A percentile compares a stretch with the other conserved stretches of the same genome.
phyloP scores from a whole-genome alignment of 2,113 vertebrate genomes.

The Gallinago media region DNA sequence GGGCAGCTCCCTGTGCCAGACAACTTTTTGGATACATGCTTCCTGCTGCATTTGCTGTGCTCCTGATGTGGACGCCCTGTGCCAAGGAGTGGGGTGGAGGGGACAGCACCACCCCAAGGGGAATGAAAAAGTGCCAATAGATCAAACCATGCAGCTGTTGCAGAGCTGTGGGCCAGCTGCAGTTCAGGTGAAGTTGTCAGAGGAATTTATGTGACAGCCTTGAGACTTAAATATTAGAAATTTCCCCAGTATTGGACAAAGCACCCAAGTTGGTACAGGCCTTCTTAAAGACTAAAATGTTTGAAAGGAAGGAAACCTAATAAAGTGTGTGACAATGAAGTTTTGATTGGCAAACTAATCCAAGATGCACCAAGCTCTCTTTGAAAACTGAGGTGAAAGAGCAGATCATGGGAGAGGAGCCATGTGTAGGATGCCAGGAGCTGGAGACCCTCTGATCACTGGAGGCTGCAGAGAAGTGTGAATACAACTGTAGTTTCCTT shows the following conservation, averaged over 20 bases:
- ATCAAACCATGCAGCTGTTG: not conserved
- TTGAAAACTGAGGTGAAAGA: not conserved
- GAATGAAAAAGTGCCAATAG: not conserved
- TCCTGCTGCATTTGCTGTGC: rapidly evolving
- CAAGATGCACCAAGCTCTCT: not conserved
- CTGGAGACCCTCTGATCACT: not conserved
- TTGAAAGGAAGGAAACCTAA: rapidly evolving
- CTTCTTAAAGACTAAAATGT: not conserved
- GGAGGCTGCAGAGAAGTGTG: not conserved
- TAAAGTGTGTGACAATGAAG: not conserved
- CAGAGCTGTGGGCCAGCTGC: not conserved
- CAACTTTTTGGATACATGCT: not conserved
- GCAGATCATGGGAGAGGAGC: not conserved
- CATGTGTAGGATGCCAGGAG: not conserved
- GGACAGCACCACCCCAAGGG: rapidly evolving
- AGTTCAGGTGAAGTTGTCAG: not conserved
- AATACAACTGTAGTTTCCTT: not conserved
- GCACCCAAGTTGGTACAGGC: rapidly evolving
- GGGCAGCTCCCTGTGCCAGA: rapidly evolving
- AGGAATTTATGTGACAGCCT: not conserved
- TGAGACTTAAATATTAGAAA: not conserved
- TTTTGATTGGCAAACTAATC: not conserved
- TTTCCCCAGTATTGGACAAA: not conserved
- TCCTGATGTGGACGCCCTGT: rapidly evolving
- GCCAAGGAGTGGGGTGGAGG: rapidly evolving